Conservation (phyloP, 2,113 vertebrate species). For the Thinocorus orbignyianus region DNA sequence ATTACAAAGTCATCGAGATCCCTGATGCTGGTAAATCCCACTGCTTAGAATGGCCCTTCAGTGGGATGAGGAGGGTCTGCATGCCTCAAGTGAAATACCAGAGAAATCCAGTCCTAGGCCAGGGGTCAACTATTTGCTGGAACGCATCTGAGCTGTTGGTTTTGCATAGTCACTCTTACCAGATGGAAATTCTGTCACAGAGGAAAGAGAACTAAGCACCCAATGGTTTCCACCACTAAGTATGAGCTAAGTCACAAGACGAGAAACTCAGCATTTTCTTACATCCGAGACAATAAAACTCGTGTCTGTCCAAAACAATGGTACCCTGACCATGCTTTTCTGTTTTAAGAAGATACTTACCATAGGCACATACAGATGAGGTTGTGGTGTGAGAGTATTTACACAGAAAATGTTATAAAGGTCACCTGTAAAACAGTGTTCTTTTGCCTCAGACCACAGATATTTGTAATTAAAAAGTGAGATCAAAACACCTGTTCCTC, state of each 20-base stretch:
- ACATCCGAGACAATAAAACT: neutral
- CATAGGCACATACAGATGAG: neutral
- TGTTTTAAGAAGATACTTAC: neutral
- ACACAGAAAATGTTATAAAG: neutral
- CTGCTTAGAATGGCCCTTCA: neutral
- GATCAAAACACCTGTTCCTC: neutral
- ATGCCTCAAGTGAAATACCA: neutral
- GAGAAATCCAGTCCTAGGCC: neutral
- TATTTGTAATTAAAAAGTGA: neutral
- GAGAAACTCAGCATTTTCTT: neutral
- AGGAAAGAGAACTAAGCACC: neutral
- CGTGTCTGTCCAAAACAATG: neutral
- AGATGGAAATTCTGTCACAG: neutral
- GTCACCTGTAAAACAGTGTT: neutral
- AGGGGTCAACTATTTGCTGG: neutral
- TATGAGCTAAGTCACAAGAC: neutral
- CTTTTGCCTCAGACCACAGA: neutral
- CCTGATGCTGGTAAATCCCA: neutral
- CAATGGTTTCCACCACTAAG: neutral
- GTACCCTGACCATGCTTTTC: neutral
- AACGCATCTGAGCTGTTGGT: neutral
- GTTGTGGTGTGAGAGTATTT: neutral
- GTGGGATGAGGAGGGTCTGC: neutral
- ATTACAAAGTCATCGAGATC: neutral
- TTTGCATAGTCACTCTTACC: neutral